Evolutionary conservation across 2,888 invertebrate genomes (phyloP), one percentile per base, ranked within the genome.

Genomic region (Mactromeris polynyma): DNA sequence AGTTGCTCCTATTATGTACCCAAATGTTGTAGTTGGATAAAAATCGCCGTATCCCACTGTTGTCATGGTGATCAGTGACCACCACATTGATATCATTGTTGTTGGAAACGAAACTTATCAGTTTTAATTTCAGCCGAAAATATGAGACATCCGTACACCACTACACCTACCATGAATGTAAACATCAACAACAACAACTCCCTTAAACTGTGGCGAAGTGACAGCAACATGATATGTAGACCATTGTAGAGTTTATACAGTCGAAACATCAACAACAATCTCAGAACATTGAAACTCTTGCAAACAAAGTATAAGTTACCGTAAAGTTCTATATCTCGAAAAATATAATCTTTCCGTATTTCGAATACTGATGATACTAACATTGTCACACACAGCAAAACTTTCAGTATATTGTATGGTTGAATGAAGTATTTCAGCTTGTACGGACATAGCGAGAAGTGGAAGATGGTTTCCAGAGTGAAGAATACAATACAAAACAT

Each of bases 1-100:
- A 31, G 93, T 54, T 9, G 89, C 80, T 9, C 94, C 95, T 21
- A 95, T 90, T 26, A 94, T 46, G 81, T 95, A 94, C 2, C 95
- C 95, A 9, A 83, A 51, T 0, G 91, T 78, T 0, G 94, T 91
- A 0, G 86, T 91, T 0, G 95, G 95, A 36, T 90, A 89, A 77
- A 87, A 92, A 85, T 95, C 94, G 1, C 95, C 95, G 85, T 95
- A 95, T 0, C 95, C 95, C 1, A 95, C 93, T 0, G 94, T 94
- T 58, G 95, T 94, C 93, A 95, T 94, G 87, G 95, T 95, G 46
- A 94, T 89, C 17, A 95, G 86, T 11, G 93, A 88, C 95, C 95
- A 95, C 94, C 94, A 95, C 89, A 95, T 93, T 0, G 93, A 91
- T 7, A 89, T 91, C 11, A 90, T 89, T 36, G 93, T 93, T 54